phyloP scores from a whole-genome alignment of 2,797 vertebrate species.

The Diceros bicornis region DNA sequence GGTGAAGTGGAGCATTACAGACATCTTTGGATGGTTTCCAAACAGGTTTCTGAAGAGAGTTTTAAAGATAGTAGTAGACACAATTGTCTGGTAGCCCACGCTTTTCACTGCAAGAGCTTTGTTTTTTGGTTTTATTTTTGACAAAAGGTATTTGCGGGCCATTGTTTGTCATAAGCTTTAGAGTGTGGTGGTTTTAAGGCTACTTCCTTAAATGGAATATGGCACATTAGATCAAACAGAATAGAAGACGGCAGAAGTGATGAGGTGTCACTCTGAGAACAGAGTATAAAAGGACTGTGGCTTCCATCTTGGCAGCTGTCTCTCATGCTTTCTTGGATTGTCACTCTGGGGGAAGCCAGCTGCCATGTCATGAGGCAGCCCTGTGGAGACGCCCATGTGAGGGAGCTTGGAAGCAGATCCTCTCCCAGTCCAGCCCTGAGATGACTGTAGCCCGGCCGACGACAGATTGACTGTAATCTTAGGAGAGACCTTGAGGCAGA shows the following conservation, averaged over 20 bases:
- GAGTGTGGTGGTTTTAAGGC: neutral
- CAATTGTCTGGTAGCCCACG: neutral
- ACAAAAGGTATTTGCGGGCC: neutral
- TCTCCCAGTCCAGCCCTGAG: neutral
- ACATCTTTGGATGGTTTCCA: neutral
- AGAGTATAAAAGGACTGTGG: neutral
- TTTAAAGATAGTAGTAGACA: neutral
- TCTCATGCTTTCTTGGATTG: neutral
- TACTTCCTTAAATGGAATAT: neutral
- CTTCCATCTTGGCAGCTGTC: neutral
- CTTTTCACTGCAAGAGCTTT: neutral
- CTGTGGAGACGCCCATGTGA: fast-evolving
- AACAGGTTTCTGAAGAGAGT: neutral
- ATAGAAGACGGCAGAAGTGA: neutral
- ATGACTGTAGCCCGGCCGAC: neutral
- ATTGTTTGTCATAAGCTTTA: neutral
- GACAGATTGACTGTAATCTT: neutral
- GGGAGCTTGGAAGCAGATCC: neutral
- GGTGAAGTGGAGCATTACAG: neutral
- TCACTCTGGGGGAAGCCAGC: neutral
- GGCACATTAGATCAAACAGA: neutral
- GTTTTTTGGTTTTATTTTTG: neutral
- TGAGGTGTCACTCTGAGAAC: neutral
- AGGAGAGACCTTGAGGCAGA: neutral
- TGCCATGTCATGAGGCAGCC: fast-evolving